Evolutionary conservation across 2,113 vertebrate genomes (phyloP).

Genomic region (Campylomormyrus numenius): DNA sequence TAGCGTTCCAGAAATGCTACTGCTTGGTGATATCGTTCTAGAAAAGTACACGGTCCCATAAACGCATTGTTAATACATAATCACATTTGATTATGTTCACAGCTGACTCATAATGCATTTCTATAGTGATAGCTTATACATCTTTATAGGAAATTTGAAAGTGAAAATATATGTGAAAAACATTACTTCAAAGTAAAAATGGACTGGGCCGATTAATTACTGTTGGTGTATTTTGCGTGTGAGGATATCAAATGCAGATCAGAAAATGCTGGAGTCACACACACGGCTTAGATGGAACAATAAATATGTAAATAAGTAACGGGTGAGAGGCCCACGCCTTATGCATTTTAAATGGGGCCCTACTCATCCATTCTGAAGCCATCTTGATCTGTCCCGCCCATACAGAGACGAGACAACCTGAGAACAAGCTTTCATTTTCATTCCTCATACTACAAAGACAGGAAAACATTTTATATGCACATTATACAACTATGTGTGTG

Average conservation of each 20-base stretch:
- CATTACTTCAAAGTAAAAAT: background rate
- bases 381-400: background rate
- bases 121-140: slow-evolving; percentile 5
- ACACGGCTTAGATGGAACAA: background rate
- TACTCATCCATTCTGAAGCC: background rate
- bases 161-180: background rate
- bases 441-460: background rate
- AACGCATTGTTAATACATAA: background rate
- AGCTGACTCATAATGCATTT: background rate
- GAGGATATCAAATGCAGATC: background rate
- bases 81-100: background rate
- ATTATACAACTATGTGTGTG: background rate
- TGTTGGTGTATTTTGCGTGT: background rate
- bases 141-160: background rate
- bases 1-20: background rate
- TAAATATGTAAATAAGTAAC: slow-evolving; percentile 12
- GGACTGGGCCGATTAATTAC: background rate
- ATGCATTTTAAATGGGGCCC: background rate
- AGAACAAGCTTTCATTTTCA: background rate
- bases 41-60: background rate
- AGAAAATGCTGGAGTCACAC: background rate
- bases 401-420: background rate
- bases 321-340: background rate
- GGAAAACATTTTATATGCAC: background rate
- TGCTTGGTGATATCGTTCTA: background rate